These are phyloP conservation scores for Neolamprologus devosi DNA, from an alignment of 2,113 vertebrate genomes.

Conservation along the genomic window DNA sequence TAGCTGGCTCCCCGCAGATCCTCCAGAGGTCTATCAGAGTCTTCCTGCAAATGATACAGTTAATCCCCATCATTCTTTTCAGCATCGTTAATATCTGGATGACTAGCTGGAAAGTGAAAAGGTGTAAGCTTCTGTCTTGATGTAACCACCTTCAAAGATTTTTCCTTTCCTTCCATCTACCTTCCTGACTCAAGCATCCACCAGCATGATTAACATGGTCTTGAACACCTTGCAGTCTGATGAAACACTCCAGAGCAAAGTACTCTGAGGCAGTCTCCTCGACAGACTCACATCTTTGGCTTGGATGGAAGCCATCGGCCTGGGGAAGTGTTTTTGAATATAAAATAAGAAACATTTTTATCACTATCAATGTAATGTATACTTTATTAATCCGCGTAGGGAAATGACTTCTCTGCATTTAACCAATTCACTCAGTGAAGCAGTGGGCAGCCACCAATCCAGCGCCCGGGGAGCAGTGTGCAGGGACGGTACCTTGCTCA, in stretches of 20 bases:
- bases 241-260: background rate
- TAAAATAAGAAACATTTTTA: background rate
- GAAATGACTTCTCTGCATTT: background rate
- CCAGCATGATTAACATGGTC: background rate
- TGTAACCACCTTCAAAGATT: background rate
- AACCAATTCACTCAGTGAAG: background rate
- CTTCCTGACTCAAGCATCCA: background rate
- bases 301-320: background rate
- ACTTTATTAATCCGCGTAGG: background rate
- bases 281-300: background rate
- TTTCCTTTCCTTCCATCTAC: background rate
- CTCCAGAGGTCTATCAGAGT: background rate
- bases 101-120: background rate
- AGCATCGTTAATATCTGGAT: background rate
- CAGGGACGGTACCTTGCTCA: background rate
- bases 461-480: background rate
- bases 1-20: background rate
- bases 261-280: background rate
- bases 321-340: background rate
- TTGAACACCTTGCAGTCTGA: background rate
- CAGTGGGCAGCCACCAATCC: background rate
- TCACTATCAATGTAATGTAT: background rate
- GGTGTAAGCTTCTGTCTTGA: background rate
- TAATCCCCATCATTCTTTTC: background rate
- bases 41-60: background rate